These are phyloP conservation scores for Chloebia gouldiae DNA, from an alignment of 2,113 vertebrate species.

Conservation along the genomic window DNA sequence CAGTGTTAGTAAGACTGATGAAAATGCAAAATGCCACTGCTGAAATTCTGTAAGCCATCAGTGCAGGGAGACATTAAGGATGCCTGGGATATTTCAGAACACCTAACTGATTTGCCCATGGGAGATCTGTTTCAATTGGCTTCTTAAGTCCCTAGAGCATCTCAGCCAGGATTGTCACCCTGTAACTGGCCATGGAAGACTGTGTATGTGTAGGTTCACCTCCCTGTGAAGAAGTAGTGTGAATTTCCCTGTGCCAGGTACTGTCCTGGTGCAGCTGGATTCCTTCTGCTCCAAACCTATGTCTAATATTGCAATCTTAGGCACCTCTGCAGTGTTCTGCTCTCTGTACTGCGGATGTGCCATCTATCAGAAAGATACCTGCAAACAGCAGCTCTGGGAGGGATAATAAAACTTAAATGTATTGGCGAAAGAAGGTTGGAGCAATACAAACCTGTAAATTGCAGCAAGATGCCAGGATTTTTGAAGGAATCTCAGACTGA, in stretches of 20 bases:
- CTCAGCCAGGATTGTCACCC: not conserved
- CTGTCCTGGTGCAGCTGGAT: not conserved
- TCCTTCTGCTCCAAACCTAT: not conserved
- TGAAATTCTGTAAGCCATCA: not conserved
- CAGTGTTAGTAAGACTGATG: not conserved
- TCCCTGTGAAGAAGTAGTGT: not conserved
- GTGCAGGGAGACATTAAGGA: not conserved
- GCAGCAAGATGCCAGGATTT: not conserved
- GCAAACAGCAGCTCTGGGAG: not conserved
- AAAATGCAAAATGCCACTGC: not conserved
- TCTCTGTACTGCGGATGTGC: not conserved
- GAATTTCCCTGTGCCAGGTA: not conserved
- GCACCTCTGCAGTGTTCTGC: not conserved
- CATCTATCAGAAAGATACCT: not conserved
- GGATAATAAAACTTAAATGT: not conserved
- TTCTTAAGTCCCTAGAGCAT: not conserved
- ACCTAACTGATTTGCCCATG: not conserved
- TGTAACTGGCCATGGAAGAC: not conserved
- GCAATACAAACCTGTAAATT: conserved; percentile 1
- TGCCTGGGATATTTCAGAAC: not conserved
- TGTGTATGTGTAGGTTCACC: not conserved
- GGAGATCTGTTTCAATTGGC: not conserved
- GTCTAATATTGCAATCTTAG: not conserved
- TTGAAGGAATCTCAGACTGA: not conserved
- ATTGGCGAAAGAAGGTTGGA: not conserved